Evolutionary conservation across 2,888 invertebrate species (phyloP), one percentile per base, ranked within the genome.

Genomic region (Lamellibrachia columna): DNA sequence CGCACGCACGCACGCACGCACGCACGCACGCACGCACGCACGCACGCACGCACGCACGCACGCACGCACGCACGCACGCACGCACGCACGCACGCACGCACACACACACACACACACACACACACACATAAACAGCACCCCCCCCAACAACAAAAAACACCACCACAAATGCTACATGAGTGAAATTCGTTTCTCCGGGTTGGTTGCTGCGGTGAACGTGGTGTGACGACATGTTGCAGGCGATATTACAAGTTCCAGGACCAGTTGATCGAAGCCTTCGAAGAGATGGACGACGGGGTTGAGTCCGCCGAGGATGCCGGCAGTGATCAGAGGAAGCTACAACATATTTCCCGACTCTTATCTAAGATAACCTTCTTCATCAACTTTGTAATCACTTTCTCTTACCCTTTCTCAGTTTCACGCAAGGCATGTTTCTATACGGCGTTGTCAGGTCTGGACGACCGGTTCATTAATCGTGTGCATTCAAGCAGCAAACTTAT

Each of bases 241-340:
- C 94, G 95, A 0, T 96, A 95, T 92, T 96, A 96, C 94, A 95
- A 96, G 92, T 94, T 94, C 2, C 96, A 96, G 92, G 95, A 95
- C 94, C 94, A 95, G 90, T 93, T 96, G 93, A 96, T 96, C 75
- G 93, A 94, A 52, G 94, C 95, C 2, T 96, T 94, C 93, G 95
- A 95, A 93, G 94, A 95, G 92, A 94, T 95, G 7, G 94, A 94
- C 90, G 52, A 94, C 1, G 93, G 93, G 7, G 92, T 94, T 7
- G 93, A 94, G 52, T 94, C 93, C 2, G 53, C 91, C 8, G 93
- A 93, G 7, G 9, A 58, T 11, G 15, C 92, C 52, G 9, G 40
- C 52, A 40, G 60, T 75, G 52, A 40, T 2, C 92, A 92, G n/a
- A 40, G 60, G 11, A 53, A 11, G 8, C 75, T 60, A 4, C 55